Evolutionary conservation across 2,113 vertebrate genomes (phyloP).

Genomic region (Anser brachyrhynchus): DNA sequence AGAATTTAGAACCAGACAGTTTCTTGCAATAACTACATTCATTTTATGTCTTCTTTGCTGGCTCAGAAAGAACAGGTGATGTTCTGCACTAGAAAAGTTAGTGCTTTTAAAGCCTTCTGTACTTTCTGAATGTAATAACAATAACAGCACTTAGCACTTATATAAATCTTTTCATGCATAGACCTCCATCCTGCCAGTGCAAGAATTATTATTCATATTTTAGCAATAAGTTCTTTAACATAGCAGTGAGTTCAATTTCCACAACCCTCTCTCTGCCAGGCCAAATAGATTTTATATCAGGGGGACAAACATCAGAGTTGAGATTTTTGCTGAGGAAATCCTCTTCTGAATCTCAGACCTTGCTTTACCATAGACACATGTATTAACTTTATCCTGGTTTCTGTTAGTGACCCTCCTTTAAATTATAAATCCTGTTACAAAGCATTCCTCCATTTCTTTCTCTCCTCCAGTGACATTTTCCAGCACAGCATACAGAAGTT

Average conservation of each 20-base stretch:
- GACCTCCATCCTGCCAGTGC: not conserved
- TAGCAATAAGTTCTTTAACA: not conserved
- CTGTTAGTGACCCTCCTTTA: not conserved
- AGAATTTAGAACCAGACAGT: conserved; percentile 15
- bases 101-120: conserved; percentile 39
- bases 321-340: not conserved
- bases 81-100: conserved; percentile 12
- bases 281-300: not conserved
- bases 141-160: not conserved
- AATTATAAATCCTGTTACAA: not conserved
- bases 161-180: not conserved
- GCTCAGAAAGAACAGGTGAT: not conserved
- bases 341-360: not conserved
- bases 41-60: not conserved
- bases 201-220: conserved; percentile 27
- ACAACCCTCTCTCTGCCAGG: not conserved
- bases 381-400: not conserved
- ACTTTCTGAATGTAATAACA: conserved; percentile 25
- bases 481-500: not conserved
- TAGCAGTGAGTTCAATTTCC: not conserved
- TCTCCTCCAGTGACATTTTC: not conserved
- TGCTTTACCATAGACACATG: not conserved
- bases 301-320: not conserved
- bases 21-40: not conserved
- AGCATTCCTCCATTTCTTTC: not conserved